Evolutionary conservation across 2,888 invertebrate species (phyloP), one percentile per base, ranked within the genome.

Genomic region (Trypoxylon attenuatum): DNA sequence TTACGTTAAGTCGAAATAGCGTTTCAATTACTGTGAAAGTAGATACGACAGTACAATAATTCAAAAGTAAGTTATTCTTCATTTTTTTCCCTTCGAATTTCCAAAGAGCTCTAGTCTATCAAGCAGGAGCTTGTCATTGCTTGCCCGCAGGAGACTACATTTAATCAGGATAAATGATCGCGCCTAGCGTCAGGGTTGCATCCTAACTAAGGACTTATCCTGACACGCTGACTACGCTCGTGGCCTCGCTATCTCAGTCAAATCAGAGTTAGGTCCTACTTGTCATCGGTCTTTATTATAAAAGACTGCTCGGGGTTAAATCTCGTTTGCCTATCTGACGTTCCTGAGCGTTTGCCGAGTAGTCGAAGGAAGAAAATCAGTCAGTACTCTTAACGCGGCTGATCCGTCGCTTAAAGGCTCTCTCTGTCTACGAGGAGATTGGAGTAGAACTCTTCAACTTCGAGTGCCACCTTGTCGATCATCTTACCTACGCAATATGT

Each of bases 281-380:
- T 83, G 83, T 83, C 84, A 84, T 83, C 83, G 82, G 82, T 83
- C 84, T 83, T 84, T 82, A 81, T 83, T 83, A 83, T 79, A 80
- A 84, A 84, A 82, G 78, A 76, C 71, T 73, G 69, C 68, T 71
- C 55, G 59, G 64, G 67, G 69, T 71, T 78, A 77, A 82, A 82
- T 79, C 84, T 80, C 80, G 76, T 80, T 80, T 78, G 79, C 69
- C 71, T 73, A 65, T 68, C 62, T 69, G 65, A 47, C 53, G 60
- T 71, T 65, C 13, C 46, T 58, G 33, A 53, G n/a, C 57, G 53
- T 45, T 43, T 50, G 18, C 29, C 25, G 19, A 21, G 15, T 15
- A 13, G 16, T 16, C 38, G 19, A 18, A 49, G 52, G 56, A 25
- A 54, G 54, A 60, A 67, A 71, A 60, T 63, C 67, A 27, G 57